These are phyloP conservation scores for Heliconius nattereri DNA, from an alignment of 1,140 invertebrate species.

Conservation along the genomic window DNA sequence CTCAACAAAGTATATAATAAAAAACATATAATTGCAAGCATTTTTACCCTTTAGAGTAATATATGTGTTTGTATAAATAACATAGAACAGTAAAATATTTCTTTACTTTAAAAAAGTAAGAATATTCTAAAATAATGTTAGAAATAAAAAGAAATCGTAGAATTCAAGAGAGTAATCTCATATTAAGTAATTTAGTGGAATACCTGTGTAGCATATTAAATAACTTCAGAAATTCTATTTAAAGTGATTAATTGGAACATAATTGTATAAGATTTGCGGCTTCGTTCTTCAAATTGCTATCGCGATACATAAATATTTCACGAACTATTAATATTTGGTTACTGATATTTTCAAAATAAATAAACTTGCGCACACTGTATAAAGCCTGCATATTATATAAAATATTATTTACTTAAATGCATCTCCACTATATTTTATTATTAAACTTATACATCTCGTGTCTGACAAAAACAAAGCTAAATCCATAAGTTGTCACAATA, in stretches of 20 bases:
- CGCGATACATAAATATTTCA: neutral
- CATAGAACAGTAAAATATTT: no score
- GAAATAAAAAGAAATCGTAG: no score
- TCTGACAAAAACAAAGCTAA: slow-evolving; percentile 3
- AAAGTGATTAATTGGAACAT: slow-evolving; percentile 20
- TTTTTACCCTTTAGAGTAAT: no score
- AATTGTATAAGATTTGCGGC: slow-evolving; percentile 9
- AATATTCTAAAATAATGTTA: no score
- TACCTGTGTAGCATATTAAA: neutral
- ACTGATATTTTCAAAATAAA: neutral
- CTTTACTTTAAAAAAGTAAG: no score
- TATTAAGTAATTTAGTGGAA: neutral
- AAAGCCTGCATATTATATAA: no score
- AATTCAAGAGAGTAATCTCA: neutral
- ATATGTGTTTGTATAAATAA: no score
- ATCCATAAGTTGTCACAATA: neutral
- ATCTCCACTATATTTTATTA: neutral
- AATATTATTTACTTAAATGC: no score
- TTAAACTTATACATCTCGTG: neutral
- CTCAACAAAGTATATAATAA: no score
- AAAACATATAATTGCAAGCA: no score
- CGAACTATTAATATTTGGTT: neutral
- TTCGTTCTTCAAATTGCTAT: neutral
- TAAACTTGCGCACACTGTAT: no score
- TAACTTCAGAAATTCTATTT: neutral